Conservation (phyloP, 2,888 invertebrate species). For the Drosophila helvetica region DNA sequence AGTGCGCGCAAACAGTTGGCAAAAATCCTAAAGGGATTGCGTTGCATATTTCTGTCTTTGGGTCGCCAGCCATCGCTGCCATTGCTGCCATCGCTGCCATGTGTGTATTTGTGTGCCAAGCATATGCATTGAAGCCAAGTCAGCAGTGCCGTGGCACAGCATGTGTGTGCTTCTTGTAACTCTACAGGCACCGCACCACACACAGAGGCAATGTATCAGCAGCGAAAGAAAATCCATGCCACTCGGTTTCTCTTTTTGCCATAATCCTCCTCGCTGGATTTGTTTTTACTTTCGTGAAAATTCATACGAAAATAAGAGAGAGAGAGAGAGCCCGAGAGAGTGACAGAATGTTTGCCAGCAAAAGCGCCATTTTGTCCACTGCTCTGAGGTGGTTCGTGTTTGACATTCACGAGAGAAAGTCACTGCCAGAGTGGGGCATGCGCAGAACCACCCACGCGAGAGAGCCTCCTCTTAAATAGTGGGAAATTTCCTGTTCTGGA, state of each 20-base stretch:
- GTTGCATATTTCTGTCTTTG: slow-evolving; percentile 56
- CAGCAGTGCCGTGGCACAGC: slow-evolving; percentile 21
- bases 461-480: not conserved
- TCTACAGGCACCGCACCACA: slow-evolving; percentile 31
- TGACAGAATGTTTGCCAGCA: not conserved
- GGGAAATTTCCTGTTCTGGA: not conserved
- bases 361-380: slow-evolving; percentile 59
- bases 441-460: slow-evolving; percentile 13
- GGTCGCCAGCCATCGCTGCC: slow-evolving; percentile 21
- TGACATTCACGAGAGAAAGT: slow-evolving; percentile 4
- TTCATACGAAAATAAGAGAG: not conserved
- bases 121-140: slow-evolving; percentile 43
- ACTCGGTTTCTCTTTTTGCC: slow-evolving; percentile 27
- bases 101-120: slow-evolving; percentile 26
- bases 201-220: slow-evolving; percentile 41
- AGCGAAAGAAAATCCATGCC: slow-evolving; percentile 44
- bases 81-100: slow-evolving; percentile 2
- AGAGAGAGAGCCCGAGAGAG: slow-evolving; percentile 20
- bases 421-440: slow-evolving; percentile 29
- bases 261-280: slow-evolving; percentile 38
- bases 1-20: slow-evolving; percentile 56
- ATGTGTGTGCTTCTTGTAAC: slow-evolving; percentile 31
- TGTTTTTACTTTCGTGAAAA: slow-evolving; percentile 47
- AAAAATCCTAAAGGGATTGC: slow-evolving; percentile 47
- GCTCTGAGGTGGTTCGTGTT: slow-evolving; percentile 51